phyloP scores from a whole-genome alignment of 2,113 vertebrate genomes.

The Oryzias melastigma region DNA sequence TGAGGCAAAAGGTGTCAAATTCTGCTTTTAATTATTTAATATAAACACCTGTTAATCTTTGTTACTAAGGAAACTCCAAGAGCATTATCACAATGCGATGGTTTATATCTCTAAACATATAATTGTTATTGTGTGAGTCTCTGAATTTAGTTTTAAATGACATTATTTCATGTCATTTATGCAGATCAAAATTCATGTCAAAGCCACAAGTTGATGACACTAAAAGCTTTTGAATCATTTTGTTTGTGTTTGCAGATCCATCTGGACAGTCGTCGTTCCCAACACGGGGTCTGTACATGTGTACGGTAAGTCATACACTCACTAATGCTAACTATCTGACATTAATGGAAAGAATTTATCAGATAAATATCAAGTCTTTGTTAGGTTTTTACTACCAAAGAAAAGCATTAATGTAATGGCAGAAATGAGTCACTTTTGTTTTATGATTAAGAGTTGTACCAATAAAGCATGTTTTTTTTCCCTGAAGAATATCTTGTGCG shows the following conservation, averaged over 20 bases:
- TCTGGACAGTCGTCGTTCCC: not conserved
- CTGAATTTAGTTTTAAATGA: too few relatives aligned
- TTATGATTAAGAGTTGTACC: constrained; percentile 10
- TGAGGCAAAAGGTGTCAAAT: too few relatives aligned
- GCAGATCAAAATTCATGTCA: too few relatives aligned
- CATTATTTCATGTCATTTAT: too few relatives aligned
- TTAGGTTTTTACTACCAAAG: not conserved
- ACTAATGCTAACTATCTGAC: not conserved
- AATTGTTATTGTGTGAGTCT: too few relatives aligned
- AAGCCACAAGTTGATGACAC: not conserved
- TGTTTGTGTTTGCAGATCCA: constrained; percentile 18
- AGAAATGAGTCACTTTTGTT: not conserved
- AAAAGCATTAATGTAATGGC: not conserved
- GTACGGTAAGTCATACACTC: constrained; percentile 37
- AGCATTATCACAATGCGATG: too few relatives aligned
- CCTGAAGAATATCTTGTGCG: constrained; percentile 1
- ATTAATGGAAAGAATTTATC: not conserved
- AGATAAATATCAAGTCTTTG: not conserved
- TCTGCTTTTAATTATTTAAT: too few relatives aligned
- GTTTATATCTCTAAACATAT: too few relatives aligned
- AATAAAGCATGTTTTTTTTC: constrained; percentile 47
- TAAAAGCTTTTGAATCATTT: not conserved
- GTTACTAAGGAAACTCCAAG: too few relatives aligned
- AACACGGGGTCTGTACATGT: not conserved
- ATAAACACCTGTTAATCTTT: too few relatives aligned